These are phyloP conservation scores for Polydrusus pterygomalis DNA, from an alignment of 2,888 invertebrate species.

Conservation along the genomic window DNA sequence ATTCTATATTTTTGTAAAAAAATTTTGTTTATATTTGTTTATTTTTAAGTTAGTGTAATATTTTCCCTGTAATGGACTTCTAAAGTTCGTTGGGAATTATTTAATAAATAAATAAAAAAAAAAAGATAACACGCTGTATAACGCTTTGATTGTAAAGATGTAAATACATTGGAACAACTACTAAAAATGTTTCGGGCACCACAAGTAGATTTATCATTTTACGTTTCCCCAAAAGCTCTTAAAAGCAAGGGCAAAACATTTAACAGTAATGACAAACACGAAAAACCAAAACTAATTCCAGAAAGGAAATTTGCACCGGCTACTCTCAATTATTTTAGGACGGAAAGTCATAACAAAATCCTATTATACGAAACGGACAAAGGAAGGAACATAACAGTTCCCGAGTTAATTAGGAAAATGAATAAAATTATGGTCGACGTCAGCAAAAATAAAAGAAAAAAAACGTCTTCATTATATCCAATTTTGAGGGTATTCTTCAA, in stretches of 20 bases:
- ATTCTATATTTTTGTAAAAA: no score
- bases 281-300: not conserved
- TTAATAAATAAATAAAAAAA: no score
- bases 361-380: not conserved
- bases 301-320: not conserved
- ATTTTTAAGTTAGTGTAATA: no score
- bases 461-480: not conserved
- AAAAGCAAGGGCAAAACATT: conserved; percentile 1
- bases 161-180: no score
- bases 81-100: no score
- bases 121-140: no score
- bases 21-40: no score
- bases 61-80: no score
- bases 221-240: not conserved
- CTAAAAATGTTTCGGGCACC: no score
- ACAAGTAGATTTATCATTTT: no score
- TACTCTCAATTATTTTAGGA: not conserved
- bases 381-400: not conserved
- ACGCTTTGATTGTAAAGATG: no score
- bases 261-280: not conserved
- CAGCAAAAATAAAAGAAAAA: not conserved
- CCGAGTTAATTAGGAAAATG: conserved; percentile 5
- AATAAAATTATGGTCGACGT: not conserved
- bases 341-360: not conserved
- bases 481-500: no score